Evolutionary conservation across 2,888 invertebrate genomes (phyloP).

Genomic region (Neocrepidodera transversa): DNA sequence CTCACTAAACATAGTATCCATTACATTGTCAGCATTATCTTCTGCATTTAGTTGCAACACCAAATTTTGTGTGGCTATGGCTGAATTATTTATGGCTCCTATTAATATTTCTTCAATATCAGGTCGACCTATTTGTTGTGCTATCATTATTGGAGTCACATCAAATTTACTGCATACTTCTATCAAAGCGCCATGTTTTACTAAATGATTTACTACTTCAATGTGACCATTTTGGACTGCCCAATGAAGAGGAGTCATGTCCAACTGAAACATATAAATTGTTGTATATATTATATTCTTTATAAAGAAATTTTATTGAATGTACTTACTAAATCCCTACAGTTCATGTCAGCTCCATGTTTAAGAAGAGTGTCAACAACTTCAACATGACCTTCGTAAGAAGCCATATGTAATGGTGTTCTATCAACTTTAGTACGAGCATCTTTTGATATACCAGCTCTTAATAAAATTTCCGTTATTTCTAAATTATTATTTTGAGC

Average conservation of each 20-base stretch:
- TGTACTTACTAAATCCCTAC: slow-evolving; percentile 75
- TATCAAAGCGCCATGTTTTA: slow-evolving; percentile 78
- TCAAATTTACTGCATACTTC: slow-evolving; percentile 75
- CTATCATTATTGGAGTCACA: slow-evolving; percentile 73
- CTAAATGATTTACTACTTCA: slow-evolving; percentile 71
- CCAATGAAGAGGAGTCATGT: slow-evolving; percentile 95
- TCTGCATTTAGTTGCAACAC: slow-evolving; percentile 44
- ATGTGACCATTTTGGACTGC: slow-evolving; percentile 84
- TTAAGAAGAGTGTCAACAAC: slow-evolving; percentile 75
- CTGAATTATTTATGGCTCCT: slow-evolving; percentile 46
- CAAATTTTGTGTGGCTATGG: slow-evolving; percentile 48
- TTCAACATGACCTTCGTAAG: slow-evolving; percentile 80
- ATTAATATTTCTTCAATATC: slow-evolving; percentile 69
- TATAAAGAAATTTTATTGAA: too few relatives aligned
- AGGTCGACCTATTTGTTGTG: slow-evolving; percentile 69
- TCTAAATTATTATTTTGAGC: slow-evolving; percentile 80
- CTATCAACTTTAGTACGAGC: slow-evolving; percentile 91
- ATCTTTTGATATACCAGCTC: slow-evolving; percentile 88
- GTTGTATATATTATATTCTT: too few relatives aligned
- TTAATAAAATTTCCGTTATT: slow-evolving; percentile 80
- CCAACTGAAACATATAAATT: slow-evolving; percentile 64
- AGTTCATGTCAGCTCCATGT: slow-evolving; percentile 76
- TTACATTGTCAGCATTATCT: slow-evolving; percentile 30
- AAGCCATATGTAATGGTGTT: slow-evolving; percentile 89
- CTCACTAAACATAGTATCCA: slow-evolving; percentile 38